These are phyloP conservation scores for Myocastor coypus DNA, from an alignment of 2,113 vertebrate species.

Conservation along the genomic window DNA sequence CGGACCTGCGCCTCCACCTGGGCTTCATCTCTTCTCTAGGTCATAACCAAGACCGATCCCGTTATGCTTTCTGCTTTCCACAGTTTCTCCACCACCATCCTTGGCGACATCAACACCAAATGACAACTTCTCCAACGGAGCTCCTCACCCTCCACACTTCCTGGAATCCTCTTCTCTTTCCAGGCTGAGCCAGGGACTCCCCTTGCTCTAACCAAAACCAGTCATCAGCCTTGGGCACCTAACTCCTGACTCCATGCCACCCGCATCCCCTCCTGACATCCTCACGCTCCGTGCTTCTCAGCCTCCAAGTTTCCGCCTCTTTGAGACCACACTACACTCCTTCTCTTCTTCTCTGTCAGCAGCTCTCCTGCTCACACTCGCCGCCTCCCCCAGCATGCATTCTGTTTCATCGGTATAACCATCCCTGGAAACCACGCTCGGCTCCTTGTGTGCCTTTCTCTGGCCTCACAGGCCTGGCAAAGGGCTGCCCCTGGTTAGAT, in stretches of 20 bases:
- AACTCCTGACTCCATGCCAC: background rate
- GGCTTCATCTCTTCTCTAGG: background rate
- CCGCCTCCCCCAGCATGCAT: background rate
- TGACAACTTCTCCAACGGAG: background rate
- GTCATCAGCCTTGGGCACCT: background rate
- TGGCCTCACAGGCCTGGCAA: background rate
- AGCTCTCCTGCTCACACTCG: background rate
- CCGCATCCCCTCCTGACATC: background rate
- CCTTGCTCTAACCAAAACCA: too few relatives aligned
- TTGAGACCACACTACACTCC: background rate
- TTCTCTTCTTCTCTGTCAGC: background rate
- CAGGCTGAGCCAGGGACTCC: background rate
- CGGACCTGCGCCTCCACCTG: background rate
- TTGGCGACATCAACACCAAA: background rate
- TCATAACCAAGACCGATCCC: background rate
- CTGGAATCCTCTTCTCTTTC: background rate
- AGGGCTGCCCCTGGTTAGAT: background rate
- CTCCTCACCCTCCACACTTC: background rate
- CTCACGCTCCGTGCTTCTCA: background rate
- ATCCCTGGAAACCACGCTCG: background rate
- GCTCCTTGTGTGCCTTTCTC: background rate
- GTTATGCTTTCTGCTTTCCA: background rate
- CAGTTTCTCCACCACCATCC: background rate
- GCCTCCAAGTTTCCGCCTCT: background rate
- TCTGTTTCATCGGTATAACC: background rate